phyloP scores from a whole-genome alignment of 2,113 vertebrate species.

The Bungarus multicinctus region DNA sequence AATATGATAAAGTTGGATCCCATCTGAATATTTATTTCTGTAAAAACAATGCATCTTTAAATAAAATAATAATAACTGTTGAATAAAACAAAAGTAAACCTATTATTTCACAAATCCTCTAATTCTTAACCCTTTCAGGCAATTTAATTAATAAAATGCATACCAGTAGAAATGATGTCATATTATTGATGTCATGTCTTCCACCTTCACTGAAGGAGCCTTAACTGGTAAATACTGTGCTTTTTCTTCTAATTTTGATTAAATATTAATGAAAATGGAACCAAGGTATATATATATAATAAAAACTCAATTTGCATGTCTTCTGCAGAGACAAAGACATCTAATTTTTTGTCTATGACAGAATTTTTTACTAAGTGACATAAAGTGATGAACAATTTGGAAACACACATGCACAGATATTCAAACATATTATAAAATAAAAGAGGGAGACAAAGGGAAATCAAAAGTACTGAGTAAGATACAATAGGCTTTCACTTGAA shows the following conservation, averaged over 20 bases:
- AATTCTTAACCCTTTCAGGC: background rate
- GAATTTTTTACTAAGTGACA: background rate
- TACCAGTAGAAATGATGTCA: background rate
- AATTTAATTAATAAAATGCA: background rate
- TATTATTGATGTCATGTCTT: background rate
- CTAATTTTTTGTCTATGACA: background rate
- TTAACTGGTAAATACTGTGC: background rate
- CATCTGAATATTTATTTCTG: conserved; percentile 13
- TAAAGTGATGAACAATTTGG: background rate
- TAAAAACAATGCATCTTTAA: conserved; percentile 7
- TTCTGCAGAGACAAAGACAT: background rate
- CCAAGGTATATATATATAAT: background rate
- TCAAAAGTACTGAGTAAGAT: background rate
- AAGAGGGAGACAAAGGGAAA: background rate
- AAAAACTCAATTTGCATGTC: background rate
- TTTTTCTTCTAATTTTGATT: background rate
- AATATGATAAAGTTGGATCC: conserved; percentile 1
- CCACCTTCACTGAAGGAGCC: background rate
- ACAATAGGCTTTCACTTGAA: background rate
- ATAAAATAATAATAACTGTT: background rate
- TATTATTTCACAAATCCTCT: background rate
- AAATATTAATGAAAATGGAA: background rate
- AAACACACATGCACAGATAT: background rate
- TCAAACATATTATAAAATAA: background rate
- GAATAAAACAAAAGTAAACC: conserved; percentile 8